Percentiles rank a stretch among this genome's conserved stretches.
Evolutionary conservation across 2,113 vertebrate species (phyloP).

Genomic region (Hippocampus barbouri): DNA sequence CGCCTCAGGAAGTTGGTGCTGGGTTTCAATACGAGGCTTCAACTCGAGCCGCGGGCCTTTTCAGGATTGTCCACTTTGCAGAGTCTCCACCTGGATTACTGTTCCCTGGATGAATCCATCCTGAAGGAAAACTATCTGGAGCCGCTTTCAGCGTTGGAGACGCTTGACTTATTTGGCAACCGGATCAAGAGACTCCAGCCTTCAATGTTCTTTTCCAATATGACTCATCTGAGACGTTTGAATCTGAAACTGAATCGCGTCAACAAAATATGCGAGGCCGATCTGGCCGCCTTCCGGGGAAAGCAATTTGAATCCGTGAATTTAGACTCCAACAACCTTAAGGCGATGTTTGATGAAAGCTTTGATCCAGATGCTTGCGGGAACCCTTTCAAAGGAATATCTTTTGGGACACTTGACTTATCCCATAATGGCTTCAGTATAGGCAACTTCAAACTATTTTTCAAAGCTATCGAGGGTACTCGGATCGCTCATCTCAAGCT

Average conservation of each 20-base stretch:
- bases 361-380: conserved; percentile 76
- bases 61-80: conserved; percentile 68
- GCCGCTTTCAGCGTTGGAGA: conserved; percentile 76
- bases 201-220: conserved; percentile 76
- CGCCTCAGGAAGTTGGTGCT: conserved; percentile 72
- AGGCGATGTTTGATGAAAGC: not conserved
- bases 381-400: conserved; percentile 80
- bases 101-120: conserved; percentile 68
- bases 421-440: conserved; percentile 63
- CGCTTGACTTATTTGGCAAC: conserved; percentile 74
- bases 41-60: conserved; percentile 76
- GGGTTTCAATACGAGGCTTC: conserved; percentile 53
- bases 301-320: conserved; percentile 71
- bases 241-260: conserved; percentile 73
- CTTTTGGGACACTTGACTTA: conserved; percentile 70
- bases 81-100: conserved; percentile 68
- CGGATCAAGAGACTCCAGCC: conserved; percentile 71
- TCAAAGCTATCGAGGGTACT: conserved; percentile 72
- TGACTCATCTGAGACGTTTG: conserved; percentile 71
- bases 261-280: conserved; percentile 72
- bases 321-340: conserved; percentile 53
- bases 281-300: conserved; percentile 76
- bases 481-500: conserved; percentile 70
- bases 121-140: conserved; percentile 74
- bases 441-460: conserved; percentile 51